Evolutionary conservation across 2,113 vertebrate genomes (phyloP).

Genomic region (Lamprotornis superbus): DNA sequence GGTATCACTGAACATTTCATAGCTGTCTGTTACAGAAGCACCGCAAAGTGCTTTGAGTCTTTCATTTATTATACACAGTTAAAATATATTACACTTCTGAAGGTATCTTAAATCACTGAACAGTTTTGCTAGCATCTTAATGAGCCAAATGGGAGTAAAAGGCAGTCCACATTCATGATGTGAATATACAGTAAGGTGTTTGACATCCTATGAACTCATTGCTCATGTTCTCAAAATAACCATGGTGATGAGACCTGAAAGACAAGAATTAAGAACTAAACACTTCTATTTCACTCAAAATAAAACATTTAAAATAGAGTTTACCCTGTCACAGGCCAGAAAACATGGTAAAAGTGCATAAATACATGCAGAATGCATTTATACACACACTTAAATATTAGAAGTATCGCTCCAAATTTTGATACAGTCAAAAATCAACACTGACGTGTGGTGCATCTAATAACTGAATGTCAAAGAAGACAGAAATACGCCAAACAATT

Average conservation of each 20-base stretch:
- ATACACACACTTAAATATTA: neutral
- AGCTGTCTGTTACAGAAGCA: conserved; percentile 70
- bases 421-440: neutral
- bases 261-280: conserved; percentile 48
- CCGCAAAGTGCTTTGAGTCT: conserved; percentile 57
- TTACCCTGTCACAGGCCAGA: neutral
- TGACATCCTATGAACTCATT: conserved; percentile 57
- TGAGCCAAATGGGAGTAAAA: conserved; percentile 72
- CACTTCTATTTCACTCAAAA: neutral
- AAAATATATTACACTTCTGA: conserved; percentile 78
- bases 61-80: conserved; percentile 75
- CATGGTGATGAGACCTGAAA: conserved; percentile 97
- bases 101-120: conserved; percentile 72
- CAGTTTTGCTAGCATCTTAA: conserved; percentile 63
- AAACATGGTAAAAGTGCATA: neutral
- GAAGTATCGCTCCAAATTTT: neutral
- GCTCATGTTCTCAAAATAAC: conserved; percentile 88
- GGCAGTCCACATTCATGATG: conserved; percentile 78
- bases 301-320: neutral
- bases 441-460: neutral
- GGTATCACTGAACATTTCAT: conserved; percentile 67
- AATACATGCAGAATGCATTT: neutral
- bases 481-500: neutral
- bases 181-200: conserved; percentile 71
- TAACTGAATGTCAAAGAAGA: neutral